Percentiles rank a stretch among this genome's conserved stretches.
These are phyloP conservation scores for Microplitis manilae DNA, from an alignment of 2,888 invertebrate species.

Conservation along the genomic window DNA sequence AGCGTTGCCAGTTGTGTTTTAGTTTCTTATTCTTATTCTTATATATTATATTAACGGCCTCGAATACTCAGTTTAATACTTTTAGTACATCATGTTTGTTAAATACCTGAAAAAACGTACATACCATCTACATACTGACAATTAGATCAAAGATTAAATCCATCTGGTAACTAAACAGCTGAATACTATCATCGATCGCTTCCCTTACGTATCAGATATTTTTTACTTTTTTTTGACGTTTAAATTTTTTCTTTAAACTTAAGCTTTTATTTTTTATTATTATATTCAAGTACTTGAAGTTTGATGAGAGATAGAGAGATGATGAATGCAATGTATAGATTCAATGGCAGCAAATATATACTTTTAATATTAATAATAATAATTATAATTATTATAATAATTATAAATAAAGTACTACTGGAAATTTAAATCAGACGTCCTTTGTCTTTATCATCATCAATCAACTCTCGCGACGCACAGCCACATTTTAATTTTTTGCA, in stretches of 20 bases:
- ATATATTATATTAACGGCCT: neutral
- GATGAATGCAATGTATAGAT: conserved; percentile 62
- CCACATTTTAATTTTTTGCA: conserved; percentile 15
- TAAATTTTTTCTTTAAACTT: conserved; percentile 1
- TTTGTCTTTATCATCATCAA: conserved; percentile 28
- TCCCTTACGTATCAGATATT: neutral
- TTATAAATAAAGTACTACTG: conserved; percentile 3
- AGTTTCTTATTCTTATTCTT: conserved; percentile 10
- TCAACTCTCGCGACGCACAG: conserved; percentile 23
- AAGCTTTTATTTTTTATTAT: neutral
- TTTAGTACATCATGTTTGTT: neutral
- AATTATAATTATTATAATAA: conserved; percentile 10
- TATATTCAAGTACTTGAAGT: neutral
- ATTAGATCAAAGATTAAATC: conserved; percentile 35
- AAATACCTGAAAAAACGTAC: conserved; percentile 25
- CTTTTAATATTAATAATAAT: conserved; percentile 22
- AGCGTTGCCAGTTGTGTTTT: conserved; percentile 33
- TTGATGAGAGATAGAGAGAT: conserved; percentile 24
- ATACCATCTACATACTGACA: conserved; percentile 20
- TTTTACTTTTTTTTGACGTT: neutral
- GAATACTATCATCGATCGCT: conserved; percentile 34
- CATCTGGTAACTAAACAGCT: conserved; percentile 34
- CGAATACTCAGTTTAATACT: neutral
- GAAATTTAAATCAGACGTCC: conserved; percentile 41
- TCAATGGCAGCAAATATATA: conserved; percentile 57